A percentile compares a stretch with the other conserved stretches of the same genome.
Conservation (phyloP, 1,140 invertebrate species). For the Drosophila cardini region DNA sequence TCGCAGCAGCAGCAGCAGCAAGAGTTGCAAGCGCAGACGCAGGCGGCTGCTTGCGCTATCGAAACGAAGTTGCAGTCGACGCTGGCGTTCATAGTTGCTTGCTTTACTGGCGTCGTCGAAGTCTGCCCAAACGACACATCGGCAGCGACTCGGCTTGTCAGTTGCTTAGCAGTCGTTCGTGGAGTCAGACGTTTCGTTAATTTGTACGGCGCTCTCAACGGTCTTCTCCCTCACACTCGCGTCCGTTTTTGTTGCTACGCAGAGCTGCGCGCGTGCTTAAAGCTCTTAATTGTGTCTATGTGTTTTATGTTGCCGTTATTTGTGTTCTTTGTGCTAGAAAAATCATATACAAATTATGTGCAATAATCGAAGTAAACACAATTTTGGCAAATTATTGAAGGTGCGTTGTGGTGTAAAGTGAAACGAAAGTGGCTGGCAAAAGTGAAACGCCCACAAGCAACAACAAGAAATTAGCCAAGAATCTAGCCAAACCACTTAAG, state of each 20-base stretch:
- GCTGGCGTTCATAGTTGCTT: conserved; percentile 12
- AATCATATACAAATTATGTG: conserved; percentile 36
- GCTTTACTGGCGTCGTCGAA: neutral
- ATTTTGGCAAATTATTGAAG: conserved; percentile 35
- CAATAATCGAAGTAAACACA: conserved; percentile 40
- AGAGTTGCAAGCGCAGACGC: conserved; percentile 14
- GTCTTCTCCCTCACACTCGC: conserved; percentile 1
- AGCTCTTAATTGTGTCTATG: conserved; percentile 26
- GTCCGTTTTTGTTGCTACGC: neutral
- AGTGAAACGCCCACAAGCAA: conserved; percentile 77
- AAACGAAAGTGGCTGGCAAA: conserved; percentile 78
- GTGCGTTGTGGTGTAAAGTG: conserved; percentile 46
- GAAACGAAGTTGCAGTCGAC: conserved; percentile 11
- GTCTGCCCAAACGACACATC: conserved; percentile 24
- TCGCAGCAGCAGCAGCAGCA: conserved; percentile 1
- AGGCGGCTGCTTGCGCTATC: neutral
- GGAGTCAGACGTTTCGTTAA: conserved; percentile 40
- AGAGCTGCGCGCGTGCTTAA: conserved; percentile 41
- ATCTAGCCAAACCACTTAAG: conserved; percentile 83
- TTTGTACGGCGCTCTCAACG: conserved; percentile 1
- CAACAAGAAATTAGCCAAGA: conserved; percentile 65
- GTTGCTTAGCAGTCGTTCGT: conserved; percentile 68
- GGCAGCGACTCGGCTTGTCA: conserved; percentile 39
- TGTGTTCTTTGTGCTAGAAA: conserved; percentile 16
- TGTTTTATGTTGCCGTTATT: conserved; percentile 29